Percentiles rank a stretch among this genome's conserved stretches.
phyloP scores from a whole-genome alignment of 2,797 vertebrate species.

The Tympanoctomys barrerae region DNA sequence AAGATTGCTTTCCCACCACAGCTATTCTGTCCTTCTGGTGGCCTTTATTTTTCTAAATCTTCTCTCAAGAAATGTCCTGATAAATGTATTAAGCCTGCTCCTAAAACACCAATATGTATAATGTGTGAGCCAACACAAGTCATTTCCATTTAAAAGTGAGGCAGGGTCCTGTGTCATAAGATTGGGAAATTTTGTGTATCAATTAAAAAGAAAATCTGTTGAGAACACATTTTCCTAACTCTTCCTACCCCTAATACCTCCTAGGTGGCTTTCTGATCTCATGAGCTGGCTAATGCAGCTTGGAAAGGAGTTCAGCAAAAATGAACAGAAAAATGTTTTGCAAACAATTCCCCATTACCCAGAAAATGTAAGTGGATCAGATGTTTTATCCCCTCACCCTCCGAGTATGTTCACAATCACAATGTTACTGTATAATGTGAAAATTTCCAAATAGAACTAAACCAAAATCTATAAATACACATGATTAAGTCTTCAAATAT shows the following conservation, averaged over 20 bases:
- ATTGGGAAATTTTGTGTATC: neutral
- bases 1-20: neutral
- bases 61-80: neutral
- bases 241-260: neutral
- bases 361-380: conserved; percentile 66
- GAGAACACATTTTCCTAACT: neutral
- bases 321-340: conserved; percentile 35
- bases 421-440: conserved; percentile 80
- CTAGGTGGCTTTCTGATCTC: neutral
- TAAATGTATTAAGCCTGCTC: neutral
- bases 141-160: conserved; percentile 24
- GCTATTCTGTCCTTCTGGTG: neutral
- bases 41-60: neutral
- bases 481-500: conserved; percentile 81
- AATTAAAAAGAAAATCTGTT: neutral
- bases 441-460: conserved; percentile 79
- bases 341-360: conserved; percentile 55
- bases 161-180: neutral
- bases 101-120: neutral
- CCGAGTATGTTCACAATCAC: conserved; percentile 62
- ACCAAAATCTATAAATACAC: conserved; percentile 82
- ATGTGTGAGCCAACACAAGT: neutral
- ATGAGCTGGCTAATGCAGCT: neutral
- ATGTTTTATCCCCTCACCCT: conserved; percentile 30
- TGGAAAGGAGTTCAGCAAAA: conserved; percentile 48